Conservation (phyloP, 2,888 invertebrate genomes). For the Oscheius sp. region DNA sequence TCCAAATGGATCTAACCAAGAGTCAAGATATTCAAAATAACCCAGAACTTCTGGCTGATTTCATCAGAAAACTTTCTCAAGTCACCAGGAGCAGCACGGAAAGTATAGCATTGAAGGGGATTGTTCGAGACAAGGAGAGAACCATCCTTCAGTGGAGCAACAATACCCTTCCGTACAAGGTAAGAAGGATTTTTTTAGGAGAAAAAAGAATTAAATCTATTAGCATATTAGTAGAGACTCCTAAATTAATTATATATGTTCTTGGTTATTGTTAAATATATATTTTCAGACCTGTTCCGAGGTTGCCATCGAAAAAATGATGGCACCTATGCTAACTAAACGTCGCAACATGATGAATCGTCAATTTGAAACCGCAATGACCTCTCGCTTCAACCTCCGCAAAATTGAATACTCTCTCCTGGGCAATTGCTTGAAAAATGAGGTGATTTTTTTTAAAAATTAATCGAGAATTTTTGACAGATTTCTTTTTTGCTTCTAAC, state of each 20-base stretch:
- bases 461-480: neutral
- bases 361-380: conserved; percentile 57
- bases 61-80: conserved; percentile 31
- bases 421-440: conserved; percentile 39
- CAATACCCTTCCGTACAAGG: conserved; percentile 41
- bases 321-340: conserved; percentile 47
- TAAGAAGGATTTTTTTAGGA: no score
- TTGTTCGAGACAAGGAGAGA: conserved; percentile 35
- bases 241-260: no score
- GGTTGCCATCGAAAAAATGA: conserved; percentile 47
- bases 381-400: conserved; percentile 57
- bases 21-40: conserved; percentile 33
- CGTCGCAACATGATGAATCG: conserved; percentile 49
- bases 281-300: conserved; percentile 47
- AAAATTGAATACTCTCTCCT: conserved; percentile 40
- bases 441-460: neutral
- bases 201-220: neutral
- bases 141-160: conserved; percentile 50
- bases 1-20: conserved; percentile 43
- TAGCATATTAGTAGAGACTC: neutral
- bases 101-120: conserved; percentile 41
- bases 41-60: conserved; percentile 38
- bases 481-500: no score
- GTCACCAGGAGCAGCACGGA: conserved; percentile 16
- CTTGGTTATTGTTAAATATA: neutral